A percentile compares a stretch with the other conserved stretches of the same genome.
Conservation (phyloP, 2,113 vertebrate genomes). For the Nesoenas mayeri region DNA sequence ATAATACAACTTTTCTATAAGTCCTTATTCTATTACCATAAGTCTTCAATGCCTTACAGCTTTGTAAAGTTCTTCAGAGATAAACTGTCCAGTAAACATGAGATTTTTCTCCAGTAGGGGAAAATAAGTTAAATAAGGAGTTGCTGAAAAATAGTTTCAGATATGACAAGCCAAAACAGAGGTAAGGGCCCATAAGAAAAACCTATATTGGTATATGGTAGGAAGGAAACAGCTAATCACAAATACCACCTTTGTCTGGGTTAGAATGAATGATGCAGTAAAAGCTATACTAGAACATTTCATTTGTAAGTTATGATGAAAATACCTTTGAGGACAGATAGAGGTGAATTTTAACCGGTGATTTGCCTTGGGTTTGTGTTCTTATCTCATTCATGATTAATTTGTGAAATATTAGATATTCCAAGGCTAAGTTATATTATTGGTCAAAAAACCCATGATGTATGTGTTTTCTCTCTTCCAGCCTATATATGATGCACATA, state of each 20-base stretch:
- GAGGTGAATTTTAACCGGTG: neutral
- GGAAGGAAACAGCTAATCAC: neutral
- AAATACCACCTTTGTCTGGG: neutral
- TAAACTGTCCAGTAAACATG: neutral
- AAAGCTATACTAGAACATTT: neutral
- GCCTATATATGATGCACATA: accelerated
- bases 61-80: neutral
- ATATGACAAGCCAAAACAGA: neutral
- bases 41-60: neutral
- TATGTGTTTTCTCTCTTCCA: neutral
- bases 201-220: accelerated
- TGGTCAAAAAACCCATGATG: neutral
- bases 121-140: neutral
- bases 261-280: neutral
- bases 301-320: neutral
- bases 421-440: neutral
- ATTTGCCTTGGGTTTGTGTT: neutral
- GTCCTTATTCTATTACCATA: neutral
- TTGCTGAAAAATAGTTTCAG: neutral
- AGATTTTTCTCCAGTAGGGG: neutral
- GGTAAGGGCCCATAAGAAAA: neutral
- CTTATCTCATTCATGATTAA: neutral
- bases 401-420: neutral
- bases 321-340: neutral
- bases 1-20: neutral